A percentile compares a stretch with the other conserved stretches of the same genome.
phyloP scores from a whole-genome alignment of 2,113 vertebrate genomes.

The Phyllopteryx taeniolatus region DNA sequence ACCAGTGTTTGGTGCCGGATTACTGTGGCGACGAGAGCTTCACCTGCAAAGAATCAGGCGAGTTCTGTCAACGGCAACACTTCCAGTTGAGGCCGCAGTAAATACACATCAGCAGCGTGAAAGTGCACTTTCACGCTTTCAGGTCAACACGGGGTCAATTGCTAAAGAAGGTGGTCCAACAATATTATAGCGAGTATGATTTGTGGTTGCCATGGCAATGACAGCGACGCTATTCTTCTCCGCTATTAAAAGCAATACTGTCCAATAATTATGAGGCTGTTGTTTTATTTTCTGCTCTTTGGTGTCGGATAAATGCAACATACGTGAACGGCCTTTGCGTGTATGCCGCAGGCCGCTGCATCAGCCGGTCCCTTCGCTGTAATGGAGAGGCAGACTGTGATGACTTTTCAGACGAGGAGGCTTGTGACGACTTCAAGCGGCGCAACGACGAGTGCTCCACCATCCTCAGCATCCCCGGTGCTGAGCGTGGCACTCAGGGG shows the following conservation, averaged over 20 bases:
- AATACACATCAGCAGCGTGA: neutral
- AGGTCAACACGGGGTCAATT: neutral
- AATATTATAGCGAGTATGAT: neutral
- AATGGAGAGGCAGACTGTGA: slow-evolving; percentile 85
- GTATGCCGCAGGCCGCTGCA: slow-evolving; percentile 79
- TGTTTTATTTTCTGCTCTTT: no score
- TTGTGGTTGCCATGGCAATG: neutral
- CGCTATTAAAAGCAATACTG: no score
- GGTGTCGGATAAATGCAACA: no score
- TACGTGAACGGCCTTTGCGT: neutral
- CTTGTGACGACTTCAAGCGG: slow-evolving; percentile 65
- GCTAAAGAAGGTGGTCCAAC: no score
- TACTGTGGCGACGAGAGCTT: slow-evolving; percentile 81
- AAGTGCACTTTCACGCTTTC: neutral
- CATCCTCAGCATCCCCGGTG: slow-evolving; percentile 79
- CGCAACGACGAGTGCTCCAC: slow-evolving; percentile 71
- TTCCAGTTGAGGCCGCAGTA: neutral
- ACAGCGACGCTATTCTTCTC: neutral
- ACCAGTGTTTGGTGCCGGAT: slow-evolving; percentile 59
- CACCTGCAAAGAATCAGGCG: slow-evolving; percentile 79
- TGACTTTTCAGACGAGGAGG: slow-evolving; percentile 79
- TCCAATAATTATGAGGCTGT: neutral
- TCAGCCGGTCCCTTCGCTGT: slow-evolving; percentile 80
- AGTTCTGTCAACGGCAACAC: slow-evolving; percentile 31
- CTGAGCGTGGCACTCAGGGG: slow-evolving; percentile 75